phyloP scores from a whole-genome alignment of 2,797 vertebrate species.

The Sebastes oblongus region DNA sequence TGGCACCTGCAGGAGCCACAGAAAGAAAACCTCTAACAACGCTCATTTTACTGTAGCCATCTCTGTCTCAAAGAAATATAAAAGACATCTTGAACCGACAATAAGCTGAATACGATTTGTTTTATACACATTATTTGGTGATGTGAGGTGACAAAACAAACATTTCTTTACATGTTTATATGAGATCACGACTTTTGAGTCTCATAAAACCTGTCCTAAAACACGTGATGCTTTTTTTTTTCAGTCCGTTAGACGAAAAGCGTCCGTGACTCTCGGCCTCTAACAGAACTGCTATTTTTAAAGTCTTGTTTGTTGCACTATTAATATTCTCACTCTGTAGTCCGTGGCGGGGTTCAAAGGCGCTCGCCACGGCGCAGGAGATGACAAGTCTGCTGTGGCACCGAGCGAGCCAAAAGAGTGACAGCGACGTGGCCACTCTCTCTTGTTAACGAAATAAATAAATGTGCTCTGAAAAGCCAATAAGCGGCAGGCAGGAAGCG shows the following conservation, averaged over 20 bases:
- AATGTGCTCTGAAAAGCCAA: conserved; percentile 84
- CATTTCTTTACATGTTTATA: background rate
- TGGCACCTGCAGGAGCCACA: background rate
- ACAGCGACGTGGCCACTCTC: conserved; percentile 74
- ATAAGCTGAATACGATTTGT: background rate
- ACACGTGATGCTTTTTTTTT: background rate
- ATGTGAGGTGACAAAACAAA: background rate
- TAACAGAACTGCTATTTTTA: conserved; percentile 70
- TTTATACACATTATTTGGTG: background rate
- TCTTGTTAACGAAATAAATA: conserved; percentile 84
- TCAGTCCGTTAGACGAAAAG: conserved; percentile 42
- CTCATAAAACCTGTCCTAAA: conserved; percentile 25
- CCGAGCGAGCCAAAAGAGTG: conserved; percentile 74
- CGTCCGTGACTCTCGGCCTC: conserved; percentile 54
- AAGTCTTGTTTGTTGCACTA: conserved; percentile 71
- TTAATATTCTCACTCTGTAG: conserved; percentile 73
- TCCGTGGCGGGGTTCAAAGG: conserved; percentile 75
- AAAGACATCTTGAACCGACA: background rate
- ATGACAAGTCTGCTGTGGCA: conserved; percentile 76
- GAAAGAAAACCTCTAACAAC: background rate
- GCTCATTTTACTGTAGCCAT: background rate
- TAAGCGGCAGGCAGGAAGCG: conserved; percentile 76
- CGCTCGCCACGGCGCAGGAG: conserved; percentile 63
- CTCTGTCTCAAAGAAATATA: background rate
- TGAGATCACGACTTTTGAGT: background rate